Evolutionary conservation across 2,113 vertebrate genomes (phyloP), one percentile per base, ranked within the genome.

Genomic region (Percina caprodes): DNA sequence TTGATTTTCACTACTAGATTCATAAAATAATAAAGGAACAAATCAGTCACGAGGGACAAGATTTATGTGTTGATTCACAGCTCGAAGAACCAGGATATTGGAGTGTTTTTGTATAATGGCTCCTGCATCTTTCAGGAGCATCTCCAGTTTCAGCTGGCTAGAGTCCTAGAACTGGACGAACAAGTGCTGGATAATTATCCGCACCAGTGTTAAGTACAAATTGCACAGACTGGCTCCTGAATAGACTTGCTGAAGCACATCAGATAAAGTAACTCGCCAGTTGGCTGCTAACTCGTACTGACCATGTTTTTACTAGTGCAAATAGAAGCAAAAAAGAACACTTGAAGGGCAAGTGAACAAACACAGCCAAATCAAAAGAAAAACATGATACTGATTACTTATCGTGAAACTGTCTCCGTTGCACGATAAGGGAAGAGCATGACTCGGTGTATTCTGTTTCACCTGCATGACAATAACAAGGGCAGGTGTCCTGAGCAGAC

Each of bases 141-240:
- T 86, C 84, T 95, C 89, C 33, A 30, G 79, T 96, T 94, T 88
- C 95, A 80, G 77, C 90, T 94, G 94, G 93, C 94, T 30, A 24
- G 74, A 81, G 83, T 92, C 93, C 93, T 89, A 83, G 86, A 91
- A 55, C 85, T 85, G 79, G 85, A 89, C 77, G 56, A 85, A 85
- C 84, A 80, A 88, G 87, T 61, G 82, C 59, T 59, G 90, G 88
- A 92, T 95, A 92, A 95, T 94, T 93, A 94, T 94, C 85, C 74
- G 26, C 86, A 79, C 69, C 86, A 77, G 89, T 94, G 93, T 94
- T 90, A 94, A 94, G 87, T 95, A 96, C 94, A 95, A 95, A 95
- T 95, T 92, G 94, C 86, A 74, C 68, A 78, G 86, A 84, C 80
- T 55, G 14, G 72, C 63, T 68, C 80, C 78, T 92, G 88, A 92